Percentiles rank a stretch among this genome's conserved stretches.
These are phyloP conservation scores for Myripristis murdjan DNA, from an alignment of 2,797 vertebrate species.

Conservation along the genomic window DNA sequence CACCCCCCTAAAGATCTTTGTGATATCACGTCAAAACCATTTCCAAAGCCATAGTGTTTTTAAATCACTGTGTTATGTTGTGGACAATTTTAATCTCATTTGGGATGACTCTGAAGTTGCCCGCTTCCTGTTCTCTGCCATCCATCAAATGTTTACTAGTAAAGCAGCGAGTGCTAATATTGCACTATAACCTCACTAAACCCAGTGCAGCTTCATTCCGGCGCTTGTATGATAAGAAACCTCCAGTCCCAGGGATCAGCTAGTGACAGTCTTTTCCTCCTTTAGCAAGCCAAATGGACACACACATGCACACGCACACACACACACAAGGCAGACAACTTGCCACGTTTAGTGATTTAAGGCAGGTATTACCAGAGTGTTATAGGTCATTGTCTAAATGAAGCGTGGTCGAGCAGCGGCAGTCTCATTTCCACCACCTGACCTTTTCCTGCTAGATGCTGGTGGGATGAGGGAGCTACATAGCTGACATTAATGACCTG, in stretches of 20 bases:
- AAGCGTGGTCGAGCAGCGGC: conserved; percentile 75
- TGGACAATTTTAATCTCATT: too few relatives aligned
- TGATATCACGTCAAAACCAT: too few relatives aligned
- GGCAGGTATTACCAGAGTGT: conserved; percentile 80
- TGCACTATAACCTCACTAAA: conserved; percentile 20
- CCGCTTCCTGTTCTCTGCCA: too few relatives aligned
- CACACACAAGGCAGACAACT: conserved; percentile 63
- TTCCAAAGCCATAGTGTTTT: too few relatives aligned
- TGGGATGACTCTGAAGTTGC: too few relatives aligned
- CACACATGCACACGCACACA: conserved; percentile 20
- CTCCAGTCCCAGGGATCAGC: conserved; percentile 45
- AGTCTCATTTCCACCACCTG: conserved; percentile 82
- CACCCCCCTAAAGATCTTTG: too few relatives aligned
- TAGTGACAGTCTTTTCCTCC: conserved; percentile 48
- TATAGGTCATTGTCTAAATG: conserved; percentile 85
- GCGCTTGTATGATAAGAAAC: conserved; percentile 24
- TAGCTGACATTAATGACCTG: conserved; percentile 81
- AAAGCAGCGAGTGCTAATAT: conserved; percentile 8
- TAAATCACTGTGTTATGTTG: too few relatives aligned
- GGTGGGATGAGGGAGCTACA: conserved; percentile 80
- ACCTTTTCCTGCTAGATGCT: conserved; percentile 83
- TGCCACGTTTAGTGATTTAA: conserved; percentile 79
- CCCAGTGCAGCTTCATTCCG: conserved; percentile 23
- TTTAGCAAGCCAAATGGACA: conserved; percentile 52
- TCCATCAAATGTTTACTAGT: not conserved